phyloP scores from a whole-genome alignment of 92 coral and sea anemone genomes.

The Palythoa heliodiscus region DNA sequence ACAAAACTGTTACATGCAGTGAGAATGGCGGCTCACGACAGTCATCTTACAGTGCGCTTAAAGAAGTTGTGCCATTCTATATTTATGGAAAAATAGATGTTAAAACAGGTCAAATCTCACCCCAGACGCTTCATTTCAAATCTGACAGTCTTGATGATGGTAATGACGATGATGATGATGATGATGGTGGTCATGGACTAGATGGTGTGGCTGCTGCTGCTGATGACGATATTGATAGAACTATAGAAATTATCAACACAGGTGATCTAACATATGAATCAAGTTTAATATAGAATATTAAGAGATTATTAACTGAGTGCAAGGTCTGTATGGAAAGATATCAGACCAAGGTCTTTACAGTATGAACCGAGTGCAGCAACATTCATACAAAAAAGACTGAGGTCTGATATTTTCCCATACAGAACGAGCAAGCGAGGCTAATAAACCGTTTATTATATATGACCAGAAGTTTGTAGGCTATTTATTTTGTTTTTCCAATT shows the following conservation, averaged over 20 bases:
- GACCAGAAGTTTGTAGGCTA: too few species aligned
- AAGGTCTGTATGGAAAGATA: too few species aligned
- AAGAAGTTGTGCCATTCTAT: conserved; percentile 1
- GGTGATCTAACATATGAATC: background rate
- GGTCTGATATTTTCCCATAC: too few species aligned
- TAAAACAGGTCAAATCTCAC: background rate
- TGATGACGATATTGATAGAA: background rate
- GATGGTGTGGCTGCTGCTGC: background rate
- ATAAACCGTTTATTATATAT: too few species aligned
- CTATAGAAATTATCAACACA: background rate
- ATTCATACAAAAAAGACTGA: too few species aligned
- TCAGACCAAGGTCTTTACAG: too few species aligned
- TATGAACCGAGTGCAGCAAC: too few species aligned
- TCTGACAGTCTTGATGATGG: background rate
- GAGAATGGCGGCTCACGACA: background rate
- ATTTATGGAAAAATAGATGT: background rate
- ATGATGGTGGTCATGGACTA: background rate
- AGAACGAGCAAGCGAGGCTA: too few species aligned
- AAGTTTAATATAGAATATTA: background rate
- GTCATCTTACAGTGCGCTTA: background rate
- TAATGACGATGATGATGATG: background rate
- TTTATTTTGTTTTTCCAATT: too few species aligned
- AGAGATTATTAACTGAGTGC: too few species aligned
- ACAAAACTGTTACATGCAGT: background rate
- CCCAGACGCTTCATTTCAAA: conserved; percentile 24